Percentiles rank a stretch among this genome's conserved stretches.
Evolutionary conservation across 2,113 vertebrate species (phyloP).

Genomic region (Brachypodius melanocephalos): DNA sequence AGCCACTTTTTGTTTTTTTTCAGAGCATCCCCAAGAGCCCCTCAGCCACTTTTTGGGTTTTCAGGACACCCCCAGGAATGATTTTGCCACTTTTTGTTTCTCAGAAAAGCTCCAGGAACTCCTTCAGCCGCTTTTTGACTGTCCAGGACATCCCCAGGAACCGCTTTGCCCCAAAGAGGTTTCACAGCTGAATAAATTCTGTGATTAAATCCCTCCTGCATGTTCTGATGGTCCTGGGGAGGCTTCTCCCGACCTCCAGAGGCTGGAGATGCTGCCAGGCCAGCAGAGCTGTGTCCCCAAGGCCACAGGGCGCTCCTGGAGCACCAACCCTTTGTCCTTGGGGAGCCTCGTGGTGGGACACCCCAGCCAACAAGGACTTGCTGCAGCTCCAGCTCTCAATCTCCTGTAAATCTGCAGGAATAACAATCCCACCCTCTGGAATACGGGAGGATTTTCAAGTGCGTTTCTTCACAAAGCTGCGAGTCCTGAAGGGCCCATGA

Average conservation of each 20-base stretch:
- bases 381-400: fast-evolving
- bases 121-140: not conserved
- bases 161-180: no score
- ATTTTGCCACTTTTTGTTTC: not conserved
- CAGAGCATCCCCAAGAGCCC: not conserved
- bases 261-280: not conserved
- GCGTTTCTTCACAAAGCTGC: not conserved
- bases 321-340: no score
- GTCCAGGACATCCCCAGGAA: not conserved
- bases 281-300: not conserved
- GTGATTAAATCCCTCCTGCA: not conserved
- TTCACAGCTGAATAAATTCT: not conserved
- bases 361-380: not conserved
- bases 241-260: not conserved
- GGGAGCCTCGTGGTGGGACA: not conserved
- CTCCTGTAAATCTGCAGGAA: not conserved
- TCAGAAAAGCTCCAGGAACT: not conserved
- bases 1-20: not conserved
- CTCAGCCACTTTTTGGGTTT: not conserved
- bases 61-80: not conserved
- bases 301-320: no score
- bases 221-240: not conserved
- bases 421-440: not conserved
- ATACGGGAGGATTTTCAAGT: not conserved
- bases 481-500: not conserved